These are phyloP conservation scores for Patella pellucida DNA, from an alignment of 2,888 invertebrate genomes.

Conservation along the genomic window DNA sequence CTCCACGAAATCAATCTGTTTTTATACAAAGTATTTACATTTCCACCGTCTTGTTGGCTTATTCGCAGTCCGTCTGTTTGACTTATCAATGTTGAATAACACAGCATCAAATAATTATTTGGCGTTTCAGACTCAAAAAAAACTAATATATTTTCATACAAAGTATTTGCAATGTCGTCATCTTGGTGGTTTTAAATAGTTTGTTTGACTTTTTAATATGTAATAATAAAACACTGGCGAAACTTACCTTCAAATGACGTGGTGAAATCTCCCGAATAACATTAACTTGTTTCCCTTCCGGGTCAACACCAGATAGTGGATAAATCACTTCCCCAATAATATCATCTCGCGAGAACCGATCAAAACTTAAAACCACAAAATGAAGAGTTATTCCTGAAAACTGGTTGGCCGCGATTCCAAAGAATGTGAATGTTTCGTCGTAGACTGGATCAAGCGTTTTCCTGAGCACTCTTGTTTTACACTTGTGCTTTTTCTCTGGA, in stretches of 20 bases:
- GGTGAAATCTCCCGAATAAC: conserved; percentile 88
- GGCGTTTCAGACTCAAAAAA: no score
- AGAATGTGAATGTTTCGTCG: conserved; percentile 99
- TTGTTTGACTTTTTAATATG: no score
- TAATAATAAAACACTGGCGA: neutral
- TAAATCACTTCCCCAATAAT: conserved; percentile 97
- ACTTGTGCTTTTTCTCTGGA: conserved; percentile 97
- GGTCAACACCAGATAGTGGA: conserved; percentile 63
- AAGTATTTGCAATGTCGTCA: no score
- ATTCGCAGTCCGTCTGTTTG: no score
- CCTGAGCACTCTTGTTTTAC: conserved; percentile 94
- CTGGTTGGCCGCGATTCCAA: conserved; percentile 82
- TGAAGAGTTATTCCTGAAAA: conserved; percentile 90
- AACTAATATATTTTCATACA: no score
- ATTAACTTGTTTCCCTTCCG: conserved; percentile 71
- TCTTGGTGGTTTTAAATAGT: no score
- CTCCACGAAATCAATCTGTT: no score
- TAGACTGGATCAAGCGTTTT: conserved; percentile 97
- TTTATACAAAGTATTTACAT: no score
- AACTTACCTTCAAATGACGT: conserved; percentile 87
- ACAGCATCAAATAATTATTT: no score
- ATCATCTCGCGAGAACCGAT: conserved; percentile 97
- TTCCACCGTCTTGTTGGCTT: no score
- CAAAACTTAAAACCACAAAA: conserved; percentile 77
- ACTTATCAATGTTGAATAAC: no score